Conservation (phyloP, 2,888 invertebrate species). For the Cephus spinipes region DNA sequence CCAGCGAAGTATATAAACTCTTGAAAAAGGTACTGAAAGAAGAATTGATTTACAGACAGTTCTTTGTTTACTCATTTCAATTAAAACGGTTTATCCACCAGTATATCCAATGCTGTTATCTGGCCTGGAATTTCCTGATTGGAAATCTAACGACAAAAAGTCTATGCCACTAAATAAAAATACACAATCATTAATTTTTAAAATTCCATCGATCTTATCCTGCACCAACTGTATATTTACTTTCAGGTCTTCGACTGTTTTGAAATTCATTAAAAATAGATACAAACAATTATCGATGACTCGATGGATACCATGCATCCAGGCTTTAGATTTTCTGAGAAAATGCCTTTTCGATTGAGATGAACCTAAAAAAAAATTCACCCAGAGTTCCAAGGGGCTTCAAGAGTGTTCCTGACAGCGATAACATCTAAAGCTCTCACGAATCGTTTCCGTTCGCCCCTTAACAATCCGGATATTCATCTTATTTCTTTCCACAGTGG, state of each 20-base stretch:
- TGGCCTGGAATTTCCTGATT: neutral
- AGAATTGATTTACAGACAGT: neutral
- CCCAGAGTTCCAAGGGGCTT: neutral
- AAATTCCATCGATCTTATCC: neutral
- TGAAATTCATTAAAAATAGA: neutral
- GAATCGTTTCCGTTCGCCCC: neutral
- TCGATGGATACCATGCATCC: too few species aligned
- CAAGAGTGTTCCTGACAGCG: neutral
- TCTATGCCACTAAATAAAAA: neutral
- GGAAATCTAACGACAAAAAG: neutral
- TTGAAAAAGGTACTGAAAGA: neutral
- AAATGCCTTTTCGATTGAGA: neutral
- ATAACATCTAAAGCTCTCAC: neutral
- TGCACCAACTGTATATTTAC: neutral
- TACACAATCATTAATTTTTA: neutral
- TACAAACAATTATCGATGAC: too few species aligned
- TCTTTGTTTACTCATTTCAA: neutral
- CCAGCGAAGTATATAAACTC: neutral
- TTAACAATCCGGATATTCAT: neutral
- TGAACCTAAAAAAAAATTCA: neutral
- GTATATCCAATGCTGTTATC: neutral
- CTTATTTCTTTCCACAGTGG: neutral
- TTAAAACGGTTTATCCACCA: neutral
- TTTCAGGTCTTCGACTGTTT: neutral
- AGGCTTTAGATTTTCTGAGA: too few species aligned